Evolutionary conservation across 2,113 vertebrate species (phyloP).

Genomic region (Larimichthys crocea): DNA sequence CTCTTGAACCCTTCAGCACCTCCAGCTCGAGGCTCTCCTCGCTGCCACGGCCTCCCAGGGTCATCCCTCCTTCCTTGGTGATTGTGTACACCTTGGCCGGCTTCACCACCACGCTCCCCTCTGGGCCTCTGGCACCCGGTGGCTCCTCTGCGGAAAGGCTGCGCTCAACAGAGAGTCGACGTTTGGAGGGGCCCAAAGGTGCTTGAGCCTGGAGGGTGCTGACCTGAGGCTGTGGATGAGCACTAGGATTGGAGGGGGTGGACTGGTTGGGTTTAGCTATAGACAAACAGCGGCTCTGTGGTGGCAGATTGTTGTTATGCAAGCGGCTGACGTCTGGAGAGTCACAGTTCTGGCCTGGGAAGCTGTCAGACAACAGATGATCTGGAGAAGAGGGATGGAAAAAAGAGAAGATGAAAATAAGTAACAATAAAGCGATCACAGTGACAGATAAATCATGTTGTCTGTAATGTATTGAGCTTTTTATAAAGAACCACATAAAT

Average conservation of each 20-base stretch:
- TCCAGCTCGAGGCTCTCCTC: constrained; percentile 91
- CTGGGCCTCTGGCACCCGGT: constrained; percentile 31
- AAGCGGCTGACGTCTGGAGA: constrained; percentile 85
- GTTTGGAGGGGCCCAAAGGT: constrained; percentile 82
- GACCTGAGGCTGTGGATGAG: constrained; percentile 50
- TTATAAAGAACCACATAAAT: background rate
- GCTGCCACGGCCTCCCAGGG: constrained; percentile 82
- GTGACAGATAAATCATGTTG: background rate
- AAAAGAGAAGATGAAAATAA: background rate
- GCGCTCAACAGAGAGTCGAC: constrained; percentile 87
- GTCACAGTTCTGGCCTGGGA: constrained; percentile 88
- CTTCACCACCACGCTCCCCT: constrained; percentile 80
- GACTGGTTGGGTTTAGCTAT: constrained; percentile 63
- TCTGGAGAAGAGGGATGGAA: constrained; percentile 79
- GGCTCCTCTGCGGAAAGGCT: constrained; percentile 88
- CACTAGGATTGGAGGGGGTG: constrained; percentile 34
- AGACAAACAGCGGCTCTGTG: constrained; percentile 58
- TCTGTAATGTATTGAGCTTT: background rate
- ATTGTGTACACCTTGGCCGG: constrained; percentile 92
- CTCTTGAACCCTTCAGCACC: constrained; percentile 86
- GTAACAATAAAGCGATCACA: background rate
- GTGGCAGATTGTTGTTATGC: constrained; percentile 77
- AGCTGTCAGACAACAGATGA: constrained; percentile 93
- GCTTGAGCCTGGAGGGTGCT: constrained; percentile 43
- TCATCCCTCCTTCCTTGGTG: constrained; percentile 90